Evolutionary conservation across 1,140 invertebrate species (phyloP).

Genomic region (Cydia strobilella): DNA sequence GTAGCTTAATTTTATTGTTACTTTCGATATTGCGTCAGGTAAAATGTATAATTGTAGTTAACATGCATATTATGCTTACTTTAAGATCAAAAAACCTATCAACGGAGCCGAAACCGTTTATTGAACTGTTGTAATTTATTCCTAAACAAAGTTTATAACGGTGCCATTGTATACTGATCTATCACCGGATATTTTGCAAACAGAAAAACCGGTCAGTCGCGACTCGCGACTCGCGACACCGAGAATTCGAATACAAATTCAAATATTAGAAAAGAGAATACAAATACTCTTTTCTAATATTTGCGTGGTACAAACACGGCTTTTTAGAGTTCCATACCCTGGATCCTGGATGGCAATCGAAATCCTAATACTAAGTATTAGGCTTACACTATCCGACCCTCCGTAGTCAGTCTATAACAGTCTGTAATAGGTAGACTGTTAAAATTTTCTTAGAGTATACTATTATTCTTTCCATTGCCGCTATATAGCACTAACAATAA

Average conservation of each 20-base stretch:
- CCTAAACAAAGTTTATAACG: conserved; percentile 21
- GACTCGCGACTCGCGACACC: background rate
- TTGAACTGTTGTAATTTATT: conserved; percentile 15
- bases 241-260: background rate
- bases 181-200: conserved; percentile 20
- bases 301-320: background rate
- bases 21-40: no score
- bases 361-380: no score
- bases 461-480: no score
- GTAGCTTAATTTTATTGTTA: no score
- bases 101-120: conserved; percentile 9
- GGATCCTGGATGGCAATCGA: no score
- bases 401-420: no score
- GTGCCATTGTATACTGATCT: conserved; percentile 13
- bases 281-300: background rate
- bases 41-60: background rate
- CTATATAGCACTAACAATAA: no score
- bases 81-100: conserved; percentile 7
- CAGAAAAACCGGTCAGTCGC: conserved; percentile 5
- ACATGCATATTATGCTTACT: background rate
- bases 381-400: no score
- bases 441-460: no score
- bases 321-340: no score
- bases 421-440: no score
- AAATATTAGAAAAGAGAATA: background rate